Base-by-base conservation (phyloP, 2,888 invertebrate species). In the Sesia apiformis region DNA sequence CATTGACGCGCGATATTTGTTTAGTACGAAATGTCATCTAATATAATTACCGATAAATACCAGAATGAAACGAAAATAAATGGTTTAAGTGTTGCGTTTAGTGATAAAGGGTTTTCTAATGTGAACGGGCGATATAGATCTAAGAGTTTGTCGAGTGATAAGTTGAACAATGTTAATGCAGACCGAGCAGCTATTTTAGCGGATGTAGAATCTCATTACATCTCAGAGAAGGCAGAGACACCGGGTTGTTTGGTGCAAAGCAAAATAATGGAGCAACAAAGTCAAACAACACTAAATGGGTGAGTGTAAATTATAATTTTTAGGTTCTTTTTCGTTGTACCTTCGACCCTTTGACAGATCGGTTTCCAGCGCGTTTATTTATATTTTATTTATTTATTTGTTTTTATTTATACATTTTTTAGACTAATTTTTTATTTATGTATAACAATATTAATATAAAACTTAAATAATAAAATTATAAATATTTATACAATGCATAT, bases 81-180 rank as follows among this genome's bases (percentile, higher is more conserved):
- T 66, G 80, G 83, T 77, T 74, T 84, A 57, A 82, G 84, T 82
- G 67, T 58, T 52, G 78, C 78, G 53, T 76, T 83, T 62, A 63
- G 72, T 63, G 88, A 88, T 75, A 88, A 82, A 69, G 78, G 75
- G 67, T 72, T 84, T 56, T 73, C 79, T 57, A 81, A 84, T 51
- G 62, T 84, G 54, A 86, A 81, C 59, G 76, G 73, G 52, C 75
- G 85, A 65, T 86, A 84, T 64, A 76, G 85, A 56, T 86, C 88
- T 43, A 88, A 83, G 61, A 89, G 89, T 83, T 78, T 89, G 63
- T 88, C 89, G 46, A 84, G 86, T 84, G 89, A 89, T 79, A 89
- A 89, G 72, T 82, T 89, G 66, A 87, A 84, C 62, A 79, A 85
- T 67, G 71, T 74, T 23, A 85, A 86, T 62, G 83, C 81, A 53